A percentile compares a stretch with the other conserved stretches of the same genome.
Conservation (phyloP, 2,888 invertebrate genomes). For the Limenitis camilla region DNA sequence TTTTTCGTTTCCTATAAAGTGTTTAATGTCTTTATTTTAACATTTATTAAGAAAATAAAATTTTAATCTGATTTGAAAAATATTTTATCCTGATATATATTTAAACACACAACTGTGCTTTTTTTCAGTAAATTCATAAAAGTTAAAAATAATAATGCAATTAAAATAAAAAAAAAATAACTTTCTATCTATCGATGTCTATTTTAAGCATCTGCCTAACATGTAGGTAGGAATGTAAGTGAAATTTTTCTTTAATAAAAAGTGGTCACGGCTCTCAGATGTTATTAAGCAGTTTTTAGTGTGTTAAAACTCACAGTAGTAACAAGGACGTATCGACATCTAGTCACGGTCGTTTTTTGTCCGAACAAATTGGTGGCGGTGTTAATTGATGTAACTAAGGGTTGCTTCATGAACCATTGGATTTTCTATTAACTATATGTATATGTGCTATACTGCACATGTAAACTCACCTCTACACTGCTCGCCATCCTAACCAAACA, state of each 20-base stretch:
- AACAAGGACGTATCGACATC: constrained; percentile 59
- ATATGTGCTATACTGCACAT: neutral
- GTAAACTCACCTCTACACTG: too few species aligned
- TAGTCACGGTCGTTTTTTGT: constrained; percentile 54
- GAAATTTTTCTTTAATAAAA: neutral
- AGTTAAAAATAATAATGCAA: too few species aligned
- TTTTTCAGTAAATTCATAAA: too few species aligned
- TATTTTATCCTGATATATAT: too few species aligned
- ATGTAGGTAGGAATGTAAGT: neutral
- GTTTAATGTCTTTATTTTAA: neutral
- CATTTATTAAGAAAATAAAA: neutral
- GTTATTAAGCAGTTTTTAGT: constrained; percentile 23
- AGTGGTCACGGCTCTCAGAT: constrained; percentile 9
- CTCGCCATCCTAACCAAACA: too few species aligned
- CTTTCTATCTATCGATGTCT: neutral
- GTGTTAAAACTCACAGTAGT: constrained; percentile 33
- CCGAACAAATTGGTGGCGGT: constrained; percentile 54
- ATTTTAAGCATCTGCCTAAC: neutral
- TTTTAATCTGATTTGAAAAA: too few species aligned
- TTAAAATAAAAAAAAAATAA: too few species aligned
- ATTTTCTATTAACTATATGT: neutral
- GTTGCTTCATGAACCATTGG: neutral
- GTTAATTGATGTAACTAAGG: constrained; percentile 61
- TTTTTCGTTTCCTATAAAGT: neutral
- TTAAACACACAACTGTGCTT: too few species aligned